Percentiles rank a stretch among this genome's conserved stretches.
Conservation (phyloP, 2,888 invertebrate genomes). For the Ashinkailepas kermadecensis region DNA sequence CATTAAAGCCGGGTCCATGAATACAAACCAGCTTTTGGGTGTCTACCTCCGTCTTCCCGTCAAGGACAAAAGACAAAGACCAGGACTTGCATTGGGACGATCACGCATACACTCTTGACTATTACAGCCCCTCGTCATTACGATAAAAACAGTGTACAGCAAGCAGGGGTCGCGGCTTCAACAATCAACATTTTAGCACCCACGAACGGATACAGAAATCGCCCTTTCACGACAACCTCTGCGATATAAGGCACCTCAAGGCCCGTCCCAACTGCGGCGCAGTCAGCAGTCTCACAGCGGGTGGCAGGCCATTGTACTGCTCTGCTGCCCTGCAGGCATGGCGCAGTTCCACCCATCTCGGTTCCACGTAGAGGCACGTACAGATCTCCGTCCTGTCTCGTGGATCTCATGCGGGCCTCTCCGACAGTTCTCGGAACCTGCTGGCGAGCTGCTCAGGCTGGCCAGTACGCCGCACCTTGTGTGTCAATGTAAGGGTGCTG, state of each 20-base stretch:
- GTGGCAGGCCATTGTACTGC: not conserved
- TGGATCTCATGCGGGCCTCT: not conserved
- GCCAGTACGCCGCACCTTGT: not conserved
- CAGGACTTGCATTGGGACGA: not conserved
- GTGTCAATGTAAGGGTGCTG: not conserved
- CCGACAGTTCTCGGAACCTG: not conserved
- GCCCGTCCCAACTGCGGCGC: not conserved
- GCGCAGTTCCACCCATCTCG: too few relatives aligned
- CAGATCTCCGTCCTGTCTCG: not conserved
- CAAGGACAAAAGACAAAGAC: not conserved
- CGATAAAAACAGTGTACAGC: not conserved
- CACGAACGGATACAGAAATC: not conserved
- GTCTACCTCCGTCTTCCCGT: too few relatives aligned
- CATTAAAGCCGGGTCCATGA: too few relatives aligned
- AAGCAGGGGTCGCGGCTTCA: not conserved
- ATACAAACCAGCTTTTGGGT: too few relatives aligned
- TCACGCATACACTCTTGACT: not conserved
- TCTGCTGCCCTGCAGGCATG: too few relatives aligned
- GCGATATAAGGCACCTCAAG: not conserved
- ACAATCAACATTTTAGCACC: not conserved
- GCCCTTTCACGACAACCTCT: not conserved
- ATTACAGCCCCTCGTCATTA: not conserved
- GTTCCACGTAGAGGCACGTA: not conserved
- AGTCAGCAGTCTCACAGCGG: not conserved
- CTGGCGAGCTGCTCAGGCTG: not conserved